These are phyloP conservation scores for Phyllostomus discolor DNA, from an alignment of 2,113 vertebrate species.

Conservation along the genomic window DNA sequence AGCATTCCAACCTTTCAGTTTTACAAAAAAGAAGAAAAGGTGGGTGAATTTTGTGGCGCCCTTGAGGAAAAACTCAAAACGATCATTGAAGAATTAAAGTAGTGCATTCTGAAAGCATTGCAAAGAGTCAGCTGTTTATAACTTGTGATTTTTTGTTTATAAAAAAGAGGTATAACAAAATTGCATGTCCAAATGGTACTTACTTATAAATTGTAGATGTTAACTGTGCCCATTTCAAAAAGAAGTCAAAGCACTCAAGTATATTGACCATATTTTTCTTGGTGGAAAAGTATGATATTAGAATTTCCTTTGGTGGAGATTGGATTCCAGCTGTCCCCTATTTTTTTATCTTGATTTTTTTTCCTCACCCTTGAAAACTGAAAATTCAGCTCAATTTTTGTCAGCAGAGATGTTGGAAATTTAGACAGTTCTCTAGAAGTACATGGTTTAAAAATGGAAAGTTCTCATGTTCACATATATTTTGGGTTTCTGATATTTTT, in stretches of 20 bases:
- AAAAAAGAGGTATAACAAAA: background rate
- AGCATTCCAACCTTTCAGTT: constrained; percentile 68
- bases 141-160: background rate
- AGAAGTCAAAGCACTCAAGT: background rate
- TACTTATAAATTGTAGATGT: background rate
- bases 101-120: background rate
- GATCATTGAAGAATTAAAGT: constrained; percentile 66
- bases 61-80: constrained; percentile 17
- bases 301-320: background rate
- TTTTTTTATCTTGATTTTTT: background rate
- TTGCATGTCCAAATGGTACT: background rate
- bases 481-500: background rate
- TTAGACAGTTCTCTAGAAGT: background rate
- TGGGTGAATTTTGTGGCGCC: constrained; percentile 59
- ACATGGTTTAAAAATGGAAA: background rate
- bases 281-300: background rate
- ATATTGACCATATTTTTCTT: background rate
- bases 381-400: background rate
- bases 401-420: background rate
- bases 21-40: constrained; percentile 65
- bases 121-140: background rate
- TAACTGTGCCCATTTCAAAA: background rate
- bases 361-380: background rate
- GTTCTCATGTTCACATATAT: background rate
- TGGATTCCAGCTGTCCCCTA: background rate